These are phyloP conservation scores for Aix galericulata DNA, from an alignment of 2,113 vertebrate species.

Conservation along the genomic window DNA sequence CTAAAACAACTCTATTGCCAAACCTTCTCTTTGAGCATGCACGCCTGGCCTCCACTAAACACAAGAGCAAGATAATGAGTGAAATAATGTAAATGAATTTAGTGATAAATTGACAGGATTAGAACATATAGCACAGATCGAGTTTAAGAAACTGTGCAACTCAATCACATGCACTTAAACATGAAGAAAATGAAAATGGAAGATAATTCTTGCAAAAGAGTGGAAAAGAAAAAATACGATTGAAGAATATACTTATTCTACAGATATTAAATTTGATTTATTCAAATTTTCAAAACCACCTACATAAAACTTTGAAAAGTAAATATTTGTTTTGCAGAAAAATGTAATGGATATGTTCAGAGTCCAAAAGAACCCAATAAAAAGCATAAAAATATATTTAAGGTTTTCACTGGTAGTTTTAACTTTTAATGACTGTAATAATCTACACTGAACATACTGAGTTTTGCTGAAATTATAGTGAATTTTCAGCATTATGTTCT, in stretches of 20 bases:
- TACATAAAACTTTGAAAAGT: background rate
- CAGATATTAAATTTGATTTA: background rate
- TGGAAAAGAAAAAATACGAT: background rate
- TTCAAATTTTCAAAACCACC: background rate
- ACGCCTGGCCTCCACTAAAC: background rate
- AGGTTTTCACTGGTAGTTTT: background rate
- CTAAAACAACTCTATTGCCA: background rate
- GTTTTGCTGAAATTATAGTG: background rate
- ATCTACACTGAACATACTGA: background rate
- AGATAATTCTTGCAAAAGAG: background rate
- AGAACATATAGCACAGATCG: background rate
- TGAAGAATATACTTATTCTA: background rate
- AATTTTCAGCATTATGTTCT: background rate
- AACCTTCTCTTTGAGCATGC: background rate
- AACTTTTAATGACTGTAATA: background rate
- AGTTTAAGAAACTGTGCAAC: background rate
- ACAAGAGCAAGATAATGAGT: background rate
- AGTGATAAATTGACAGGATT: background rate
- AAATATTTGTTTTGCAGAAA: background rate
- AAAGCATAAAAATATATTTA: background rate
- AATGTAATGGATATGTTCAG: background rate
- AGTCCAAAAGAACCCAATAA: background rate
- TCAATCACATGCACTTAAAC: background rate
- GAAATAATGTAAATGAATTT: background rate
- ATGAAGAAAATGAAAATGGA: background rate